These are phyloP conservation scores for Chiridota heheva DNA, from an alignment of 35 echinoderm and acorn worm genomes.

Conservation along the genomic window DNA sequence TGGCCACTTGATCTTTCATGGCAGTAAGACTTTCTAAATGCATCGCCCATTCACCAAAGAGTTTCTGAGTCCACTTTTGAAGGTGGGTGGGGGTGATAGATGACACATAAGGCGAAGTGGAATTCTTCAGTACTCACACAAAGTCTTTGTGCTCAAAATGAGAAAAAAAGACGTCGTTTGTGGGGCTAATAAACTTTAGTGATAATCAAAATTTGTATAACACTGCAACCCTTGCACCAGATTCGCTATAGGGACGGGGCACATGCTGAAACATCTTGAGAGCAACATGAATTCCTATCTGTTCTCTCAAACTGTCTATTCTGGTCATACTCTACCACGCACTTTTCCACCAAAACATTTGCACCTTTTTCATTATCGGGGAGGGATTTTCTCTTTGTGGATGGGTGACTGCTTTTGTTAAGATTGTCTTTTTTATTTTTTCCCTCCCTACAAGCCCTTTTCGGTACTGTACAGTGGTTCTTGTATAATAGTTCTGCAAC, in stretches of 20 bases:
- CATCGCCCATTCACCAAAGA: neutral
- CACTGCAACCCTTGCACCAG: conserved; percentile 15
- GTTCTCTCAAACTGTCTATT: no score
- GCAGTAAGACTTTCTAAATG: conserved; percentile 11
- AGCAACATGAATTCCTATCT: no score
- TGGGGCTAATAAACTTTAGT: neutral
- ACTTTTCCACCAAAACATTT: no score
- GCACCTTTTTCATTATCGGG: no score
- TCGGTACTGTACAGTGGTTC: no score
- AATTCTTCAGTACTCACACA: neutral
- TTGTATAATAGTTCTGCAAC: no score
- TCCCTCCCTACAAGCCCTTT: no score
- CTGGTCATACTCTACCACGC: no score
- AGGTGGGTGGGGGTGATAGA: conserved; percentile 4
- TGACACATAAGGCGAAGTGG: neutral
- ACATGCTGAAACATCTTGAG: conserved; percentile 3
- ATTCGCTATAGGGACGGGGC: neutral
- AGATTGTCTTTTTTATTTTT: no score
- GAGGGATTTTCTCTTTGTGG: no score
- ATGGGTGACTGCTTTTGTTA: no score
- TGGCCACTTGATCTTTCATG: neutral
- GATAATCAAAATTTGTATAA: neutral
- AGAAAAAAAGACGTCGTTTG: neutral
- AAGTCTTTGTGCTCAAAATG: conserved; percentile 3
- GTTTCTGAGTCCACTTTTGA: neutral